Evolutionary conservation across 1,140 invertebrate genomes (phyloP).

Genomic region (Lucilia sericata): DNA sequence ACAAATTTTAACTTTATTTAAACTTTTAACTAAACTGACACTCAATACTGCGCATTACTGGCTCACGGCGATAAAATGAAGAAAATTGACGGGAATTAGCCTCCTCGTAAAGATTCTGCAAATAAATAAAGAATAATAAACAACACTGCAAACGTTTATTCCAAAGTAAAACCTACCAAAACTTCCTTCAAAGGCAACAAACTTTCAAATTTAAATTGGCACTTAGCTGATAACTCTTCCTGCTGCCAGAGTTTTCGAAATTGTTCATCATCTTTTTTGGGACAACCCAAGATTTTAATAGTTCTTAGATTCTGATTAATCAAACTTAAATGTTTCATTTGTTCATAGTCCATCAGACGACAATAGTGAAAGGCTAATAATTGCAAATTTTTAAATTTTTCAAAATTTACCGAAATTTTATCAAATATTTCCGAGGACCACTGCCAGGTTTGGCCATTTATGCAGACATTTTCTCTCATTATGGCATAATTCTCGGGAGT

Average conservation of each 20-base stretch:
- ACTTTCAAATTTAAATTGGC: conserved; percentile 32
- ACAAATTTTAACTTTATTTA: background rate
- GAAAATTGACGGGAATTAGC: conserved; percentile 30
- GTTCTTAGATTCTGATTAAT: background rate
- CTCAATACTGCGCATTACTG: conserved; percentile 34
- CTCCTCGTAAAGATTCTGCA: conserved; percentile 19
- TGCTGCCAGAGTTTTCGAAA: background rate
- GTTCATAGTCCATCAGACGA: conserved; percentile 8
- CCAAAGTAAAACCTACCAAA: background rate
- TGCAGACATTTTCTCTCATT: conserved; percentile 39
- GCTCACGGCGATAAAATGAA: conserved; percentile 31
- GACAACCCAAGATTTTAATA: conserved; percentile 39
- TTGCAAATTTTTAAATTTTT: background rate
- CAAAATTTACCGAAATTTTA: background rate
- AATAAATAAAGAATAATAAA: background rate
- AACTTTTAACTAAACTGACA: conserved; percentile 23
- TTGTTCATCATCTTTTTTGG: background rate
- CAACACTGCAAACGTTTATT: too few relatives aligned
- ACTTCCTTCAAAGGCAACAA: conserved; percentile 3
- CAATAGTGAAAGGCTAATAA: conserved; percentile 32
- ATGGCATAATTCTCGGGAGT: background rate
- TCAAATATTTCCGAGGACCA: conserved; percentile 31
- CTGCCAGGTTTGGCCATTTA: conserved; percentile 38
- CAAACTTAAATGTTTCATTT: background rate
- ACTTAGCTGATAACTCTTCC: background rate